Evolutionary conservation across 2,888 invertebrate genomes (phyloP), one percentile per base, ranked within the genome.

Genomic region (Folsomia manolachei): DNA sequence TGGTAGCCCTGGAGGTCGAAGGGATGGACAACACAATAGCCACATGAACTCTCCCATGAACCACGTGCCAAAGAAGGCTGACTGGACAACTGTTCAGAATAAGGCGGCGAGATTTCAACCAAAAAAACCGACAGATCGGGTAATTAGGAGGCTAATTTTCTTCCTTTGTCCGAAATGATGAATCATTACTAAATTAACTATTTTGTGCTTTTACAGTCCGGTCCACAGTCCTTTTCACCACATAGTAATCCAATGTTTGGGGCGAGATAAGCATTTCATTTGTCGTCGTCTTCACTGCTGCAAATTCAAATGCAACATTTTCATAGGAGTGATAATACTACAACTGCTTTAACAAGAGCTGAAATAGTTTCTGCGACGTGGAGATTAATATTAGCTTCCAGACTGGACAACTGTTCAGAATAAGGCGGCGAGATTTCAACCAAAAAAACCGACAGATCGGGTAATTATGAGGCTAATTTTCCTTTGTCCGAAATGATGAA

Each of bases 341-440:
- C n/a, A n/a, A n/a, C n/a, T n/a, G n/a, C n/a, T n/a, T n/a, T n/a
- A n/a, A n/a, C n/a, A n/a, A n/a, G n/a, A n/a, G n/a, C n/a, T n/a
- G n/a, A n/a, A n/a, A n/a, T n/a, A n/a, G n/a, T n/a, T n/a, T n/a
- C n/a, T n/a, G n/a, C n/a, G n/a, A n/a, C n/a, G n/a, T n/a, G n/a
- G n/a, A n/a, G n/a, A n/a, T n/a, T n/a, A n/a, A n/a, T n/a, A n/a
- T n/a, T n/a, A n/a, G n/a, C n/a, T n/a, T n/a, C n/a, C 83, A 73
- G 84, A 84, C 9, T 84, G 85, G 84, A 84, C 82, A 73, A 83
- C 67, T 2, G 67, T 67, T 26, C 27, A 21, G 24, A 66, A 52
- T 52, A 39, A 66, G 24, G 23, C 62, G 14, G 52, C 51, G 1
- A n/a, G 65, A 24, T 66, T 66, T 23, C 39, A 26, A 64, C n/a